Evolutionary conservation across 2,888 invertebrate genomes (phyloP).

Genomic region (Drosophila lutescens): DNA sequence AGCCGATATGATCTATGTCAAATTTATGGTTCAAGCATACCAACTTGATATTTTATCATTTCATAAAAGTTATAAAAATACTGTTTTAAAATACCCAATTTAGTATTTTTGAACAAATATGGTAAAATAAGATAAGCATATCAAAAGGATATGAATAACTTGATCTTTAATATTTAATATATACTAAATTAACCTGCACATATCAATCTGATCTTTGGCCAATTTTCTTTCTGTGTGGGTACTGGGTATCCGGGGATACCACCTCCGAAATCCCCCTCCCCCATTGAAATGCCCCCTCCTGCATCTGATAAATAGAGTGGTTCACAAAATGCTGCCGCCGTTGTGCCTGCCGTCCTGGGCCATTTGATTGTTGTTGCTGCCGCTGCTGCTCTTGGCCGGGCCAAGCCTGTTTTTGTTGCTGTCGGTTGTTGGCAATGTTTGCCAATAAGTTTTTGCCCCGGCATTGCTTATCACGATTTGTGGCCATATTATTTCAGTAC

Average conservation of each 20-base stretch:
- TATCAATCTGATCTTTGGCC: too few species aligned
- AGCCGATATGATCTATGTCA: too few species aligned
- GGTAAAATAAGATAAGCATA: too few species aligned
- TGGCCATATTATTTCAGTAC: conserved; percentile 77
- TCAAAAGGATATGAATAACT: too few species aligned
- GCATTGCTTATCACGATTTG: conserved; percentile 79
- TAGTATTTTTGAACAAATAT: too few species aligned
- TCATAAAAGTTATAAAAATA: too few species aligned
- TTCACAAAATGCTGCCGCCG: conserved; percentile 80
- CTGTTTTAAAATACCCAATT: too few species aligned
- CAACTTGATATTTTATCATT: too few species aligned
- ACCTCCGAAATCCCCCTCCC: neutral
- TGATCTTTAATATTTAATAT: too few species aligned
- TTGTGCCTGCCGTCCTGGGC: conserved; percentile 67
- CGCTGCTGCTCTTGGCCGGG: conserved; percentile 46
- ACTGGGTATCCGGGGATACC: neutral
- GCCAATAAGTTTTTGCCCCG: conserved; percentile 65
- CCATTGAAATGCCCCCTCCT: conserved; percentile 28
- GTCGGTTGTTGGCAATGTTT: conserved; percentile 63
- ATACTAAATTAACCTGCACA: too few species aligned
- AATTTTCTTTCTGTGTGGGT: neutral
- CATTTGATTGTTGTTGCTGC: conserved; percentile 62
- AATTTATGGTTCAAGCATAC: too few species aligned
- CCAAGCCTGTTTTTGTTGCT: conserved; percentile 75
- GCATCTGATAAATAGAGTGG: conserved; percentile 81